These are phyloP conservation scores for Malurus cyaneus DNA, from an alignment of 2,113 vertebrate genomes.

Conservation along the genomic window DNA sequence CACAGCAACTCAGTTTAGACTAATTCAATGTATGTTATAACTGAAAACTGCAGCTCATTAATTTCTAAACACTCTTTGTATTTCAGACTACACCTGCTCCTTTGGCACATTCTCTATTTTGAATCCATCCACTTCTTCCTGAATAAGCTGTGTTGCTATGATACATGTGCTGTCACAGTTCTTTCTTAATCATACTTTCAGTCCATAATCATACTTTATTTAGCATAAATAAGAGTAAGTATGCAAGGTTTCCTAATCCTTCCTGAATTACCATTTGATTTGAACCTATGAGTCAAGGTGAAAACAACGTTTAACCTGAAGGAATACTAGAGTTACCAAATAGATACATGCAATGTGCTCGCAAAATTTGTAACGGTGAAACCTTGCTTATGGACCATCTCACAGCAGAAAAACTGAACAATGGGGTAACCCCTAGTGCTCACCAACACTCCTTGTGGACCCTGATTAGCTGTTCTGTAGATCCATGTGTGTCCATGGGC, in stretches of 20 bases:
- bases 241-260: neutral
- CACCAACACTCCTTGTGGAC: neutral
- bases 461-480: neutral
- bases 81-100: slow-evolving; percentile 56
- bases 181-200: slow-evolving; percentile 47
- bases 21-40: slow-evolving; percentile 39
- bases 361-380: neutral
- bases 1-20: slow-evolving; percentile 32
- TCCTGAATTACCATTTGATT: neutral
- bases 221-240: slow-evolving; percentile 45
- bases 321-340: neutral
- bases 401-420: neutral
- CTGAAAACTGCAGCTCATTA: slow-evolving; percentile 47
- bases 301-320: neutral
- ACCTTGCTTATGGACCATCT: neutral
- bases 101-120: slow-evolving; percentile 38
- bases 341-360: neutral
- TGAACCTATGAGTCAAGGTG: neutral
- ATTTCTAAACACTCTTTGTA: slow-evolving; percentile 31
- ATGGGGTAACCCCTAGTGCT: neutral
- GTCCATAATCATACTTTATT: slow-evolving; percentile 38
- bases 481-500: neutral
- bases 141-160: slow-evolving; percentile 69
- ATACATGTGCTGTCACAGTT: slow-evolving; percentile 59
- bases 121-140: slow-evolving; percentile 39